phyloP scores from a whole-genome alignment of 2,113 vertebrate genomes.

The Carettochelys insculpta region DNA sequence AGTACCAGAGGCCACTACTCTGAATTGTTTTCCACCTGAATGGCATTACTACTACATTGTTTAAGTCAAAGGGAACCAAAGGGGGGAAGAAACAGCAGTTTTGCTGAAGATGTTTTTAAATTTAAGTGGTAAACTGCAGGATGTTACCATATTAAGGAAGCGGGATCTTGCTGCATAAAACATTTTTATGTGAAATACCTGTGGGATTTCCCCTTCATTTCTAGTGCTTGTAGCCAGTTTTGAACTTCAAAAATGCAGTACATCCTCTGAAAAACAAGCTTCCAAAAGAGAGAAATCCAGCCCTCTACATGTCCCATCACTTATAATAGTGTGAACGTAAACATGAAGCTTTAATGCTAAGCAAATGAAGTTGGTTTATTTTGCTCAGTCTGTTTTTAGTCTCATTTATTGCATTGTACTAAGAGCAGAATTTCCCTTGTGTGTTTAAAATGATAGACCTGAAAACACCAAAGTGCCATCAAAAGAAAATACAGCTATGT shows the following conservation, averaged over 20 bases:
- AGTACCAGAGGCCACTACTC: constrained; percentile 42
- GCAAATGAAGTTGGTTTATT: constrained; percentile 22
- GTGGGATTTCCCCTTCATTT: constrained; percentile 12
- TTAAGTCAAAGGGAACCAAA: constrained; percentile 65
- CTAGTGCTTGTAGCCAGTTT: constrained; percentile 58
- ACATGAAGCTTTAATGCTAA: constrained; percentile 23
- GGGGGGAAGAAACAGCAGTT: constrained; percentile 51
- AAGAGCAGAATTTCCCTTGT: neutral
- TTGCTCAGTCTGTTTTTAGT: constrained; percentile 1
- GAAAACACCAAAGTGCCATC: constrained; percentile 1
- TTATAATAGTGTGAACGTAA: constrained; percentile 46
- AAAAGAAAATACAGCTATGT: neutral
- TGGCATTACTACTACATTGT: constrained; percentile 24
- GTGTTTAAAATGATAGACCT: neutral
- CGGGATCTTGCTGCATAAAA: constrained; percentile 27
- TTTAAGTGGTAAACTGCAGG: constrained; percentile 67
- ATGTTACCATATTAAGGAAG: constrained; percentile 41
- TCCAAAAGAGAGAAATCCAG: constrained; percentile 48
- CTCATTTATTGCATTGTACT: neutral
- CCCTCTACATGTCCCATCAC: constrained; percentile 46
- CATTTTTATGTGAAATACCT: constrained; percentile 55
- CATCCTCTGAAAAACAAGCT: constrained; percentile 69
- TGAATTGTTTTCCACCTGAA: constrained; percentile 51
- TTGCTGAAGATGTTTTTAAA: constrained; percentile 56
- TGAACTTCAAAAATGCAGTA: constrained; percentile 63